Base-by-base conservation (phyloP, 2,888 invertebrate genomes). In the Cylindroiulus punctatus region DNA sequence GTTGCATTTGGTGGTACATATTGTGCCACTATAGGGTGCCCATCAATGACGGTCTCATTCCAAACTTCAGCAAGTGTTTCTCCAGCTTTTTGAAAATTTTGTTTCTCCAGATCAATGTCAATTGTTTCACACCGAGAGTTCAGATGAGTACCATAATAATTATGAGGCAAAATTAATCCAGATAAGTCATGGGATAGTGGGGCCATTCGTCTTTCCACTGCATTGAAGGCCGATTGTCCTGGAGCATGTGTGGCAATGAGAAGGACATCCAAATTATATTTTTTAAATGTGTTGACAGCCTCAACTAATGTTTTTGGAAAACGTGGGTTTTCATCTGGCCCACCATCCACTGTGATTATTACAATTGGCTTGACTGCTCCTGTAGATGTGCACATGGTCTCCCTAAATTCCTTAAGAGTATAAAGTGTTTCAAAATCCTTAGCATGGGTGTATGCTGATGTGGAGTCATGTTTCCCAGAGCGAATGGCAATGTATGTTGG, bases 401-500 rank as follows among this genome's bases (percentile, higher is more conserved):
- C 19, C 0, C 1, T 19, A 19, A 52, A 52, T 52, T 19, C 0
- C 30, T 30, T 14, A 30, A 5, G 3, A 14, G 22, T 22, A 8
- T 22, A 76, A 1, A 76, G 30, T 30, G 30, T 30, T 22, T 57
- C 22, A 0, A 22, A 22, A 22, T 76, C 76, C 30, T 76, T 1
- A 30, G 30, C 30, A 76, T 76, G 76, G 30, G 4, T 30, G 14
- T 76, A 26, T 30, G 76, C 30, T 30, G 22, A 30, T 30, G 76
- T 30, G 30, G 26, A 26, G 30, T 30, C 30, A 76, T 76, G 76
- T 22, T 85, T 85, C 26, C 85, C 85, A 85, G n/a, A 30, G n/a
- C 89, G 83, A 22, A 91, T 89, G 17, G 90, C 89, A 47, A 91
- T 89, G 88, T 90, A 91, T 86, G 91, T 92, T 85, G 91, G 91